Evolutionary conservation across 2,797 vertebrate species (phyloP), one percentile per base, ranked within the genome.

Genomic region (Sitta carolinensis): DNA sequence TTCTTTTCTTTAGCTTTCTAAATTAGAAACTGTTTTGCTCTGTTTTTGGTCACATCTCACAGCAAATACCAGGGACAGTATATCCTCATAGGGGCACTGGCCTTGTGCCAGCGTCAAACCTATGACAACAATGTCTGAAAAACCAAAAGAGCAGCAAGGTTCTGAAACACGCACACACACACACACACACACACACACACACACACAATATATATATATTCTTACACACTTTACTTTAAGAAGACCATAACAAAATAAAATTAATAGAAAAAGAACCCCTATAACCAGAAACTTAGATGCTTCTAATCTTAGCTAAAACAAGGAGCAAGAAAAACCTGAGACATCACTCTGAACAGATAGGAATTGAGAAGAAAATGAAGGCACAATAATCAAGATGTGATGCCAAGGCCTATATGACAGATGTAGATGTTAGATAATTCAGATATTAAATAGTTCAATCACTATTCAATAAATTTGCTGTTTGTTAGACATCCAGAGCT

Each of bases 121-220:
- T n/a, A n/a, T n/a, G n/a, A n/a, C n/a, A n/a, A n/a, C n/a, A n/a
- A n/a, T 15, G 40, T 22, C 29, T 69, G 13, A 25, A 77, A 77
- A 91, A 54, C 12, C 18, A 58, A 50, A 23, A 54, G 21, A 89
- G 20, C 32, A 42, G 19, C 34, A 18, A 13, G 5, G 13, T 26
- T 87, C 78, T 75, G 34, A 43, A 10, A 34, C 10, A n/a, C 3
- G 42, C 16, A 45, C 4, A 62, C 10, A n/a, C 16, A 18, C 6
- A 40, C 4, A 19, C 3, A 30, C 2, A 11, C 2, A 17, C 2
- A 17, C 10, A 32, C 7, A 62, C 10, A 36, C 36, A 36, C n/a
- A n/a, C n/a, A n/a, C n/a, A n/a, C n/a, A n/a, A n/a, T n/a, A n/a
- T n/a, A n/a, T n/a, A n/a, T n/a, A n/a, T n/a, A n/a, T n/a, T n/a